Base-by-base conservation (phyloP, 2,797 vertebrate genomes). In the Anguilla megastoma region DNA sequence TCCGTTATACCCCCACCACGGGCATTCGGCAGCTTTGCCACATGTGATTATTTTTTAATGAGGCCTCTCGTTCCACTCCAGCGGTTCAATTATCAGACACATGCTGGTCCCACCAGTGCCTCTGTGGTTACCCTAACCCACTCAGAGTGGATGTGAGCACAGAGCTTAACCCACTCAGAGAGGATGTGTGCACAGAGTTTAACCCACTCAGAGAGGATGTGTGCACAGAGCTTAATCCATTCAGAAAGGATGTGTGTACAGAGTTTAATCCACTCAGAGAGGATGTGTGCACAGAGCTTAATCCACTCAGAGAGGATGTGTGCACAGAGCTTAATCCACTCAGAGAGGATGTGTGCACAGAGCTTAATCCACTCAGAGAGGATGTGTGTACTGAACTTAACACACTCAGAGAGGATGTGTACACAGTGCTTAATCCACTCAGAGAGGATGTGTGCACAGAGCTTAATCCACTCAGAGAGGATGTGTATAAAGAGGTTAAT, bases 1-100 rank as follows among this genome's bases (percentile, higher is more conserved):
- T 63, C 60, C 60, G 60, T 4, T 63, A 63, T 63, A 18, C 60
- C 60, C 95, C 96, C 96, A 96, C 94, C 94, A 96, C 96, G 95
- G 94, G 95, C 94, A 27, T 96, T 96, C 96, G 96, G 95, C 89
- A 88, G 95, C 94, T 97, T 97, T 96, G 96, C 96, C 96, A 96
- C 97, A 95, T 96, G 96, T 96, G 96, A 97, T 97, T 97, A 96
- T 97, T 97, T 97, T 97, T 97, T 97, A 97, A 97, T 97, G 96
- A 96, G 96, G 96, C 96, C 95, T 97, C 97, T 96, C 96, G 97
- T 96, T 96, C 95, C 96, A 96, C 96, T 97, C 96, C 94, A 95
- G 96, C 95, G 95, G 96, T 97, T 97, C 97, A 97, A 97, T 97
- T 96, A 96, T 96, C 95, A 95, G 95, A 96, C 96, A 96, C 95